Evolutionary conservation across 2,113 vertebrate genomes (phyloP), one percentile per base, ranked within the genome.

Genomic region (Noctilio leporinus): DNA sequence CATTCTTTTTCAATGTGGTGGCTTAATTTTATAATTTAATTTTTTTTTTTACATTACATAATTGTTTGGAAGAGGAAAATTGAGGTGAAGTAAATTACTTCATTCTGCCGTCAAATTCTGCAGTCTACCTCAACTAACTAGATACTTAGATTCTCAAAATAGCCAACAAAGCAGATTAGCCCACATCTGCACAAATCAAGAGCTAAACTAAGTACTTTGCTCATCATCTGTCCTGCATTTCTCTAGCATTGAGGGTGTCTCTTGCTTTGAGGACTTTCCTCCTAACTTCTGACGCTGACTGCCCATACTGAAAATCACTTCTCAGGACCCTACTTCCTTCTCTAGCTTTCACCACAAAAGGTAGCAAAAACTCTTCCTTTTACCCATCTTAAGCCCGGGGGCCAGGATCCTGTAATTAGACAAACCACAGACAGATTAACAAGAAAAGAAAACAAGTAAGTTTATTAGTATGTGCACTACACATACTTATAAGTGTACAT

Each of bases 21-120:
- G 2, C 64, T 94, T 88, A 49, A 94, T 92, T 94, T 96, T 64
- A 47, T 26, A 87, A 78, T 86, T 81, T 65, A 47, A 47, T 55
- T 75, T 88, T 89, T 89, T 55, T 75, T 88, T 89, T 89, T 57
- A 81, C 8, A 38, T 45, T 75, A 86, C 30, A 30, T 55, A 69
- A 65, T 80, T 80, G 67, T 55, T 75, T 84, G 28, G 24, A 62
- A 89, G 78, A 35, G n/a, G 22, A 73, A 85, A 89, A 77, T 7
- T 38, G 35, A 26, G 26, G 16, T 28, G 82, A 57, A 30, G 24
- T 16, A 78, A 89, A 78, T 55, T 55, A 85, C 22, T 86, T 93
- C 47, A 85, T 72, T 94, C 38, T 51, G n/a, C 28, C 72, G 72
- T 94, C 53, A 49, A 45, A 19, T 53, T 75, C 40, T 70, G 19